Base-by-base conservation (phyloP, 2,888 invertebrate species). In the Plagodis pulveraria region DNA sequence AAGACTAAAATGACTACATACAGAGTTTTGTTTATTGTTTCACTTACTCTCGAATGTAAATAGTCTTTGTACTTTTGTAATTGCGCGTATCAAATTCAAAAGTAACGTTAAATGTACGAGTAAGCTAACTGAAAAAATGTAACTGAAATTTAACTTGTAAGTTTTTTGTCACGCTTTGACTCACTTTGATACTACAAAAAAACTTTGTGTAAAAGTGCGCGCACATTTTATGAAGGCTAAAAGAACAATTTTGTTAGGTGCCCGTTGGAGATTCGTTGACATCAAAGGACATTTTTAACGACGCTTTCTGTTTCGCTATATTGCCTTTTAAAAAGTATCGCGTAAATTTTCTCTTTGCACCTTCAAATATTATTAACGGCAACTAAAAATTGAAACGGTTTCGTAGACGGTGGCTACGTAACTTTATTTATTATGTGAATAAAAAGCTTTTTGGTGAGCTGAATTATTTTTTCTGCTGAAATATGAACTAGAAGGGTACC, bases 171-270 rank as follows among this genome's bases (percentile, higher is more conserved):
- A 82, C 80, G 81, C 82, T 81, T 82, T 83, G 78, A 77, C 76
- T 82, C 83, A 80, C 78, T 84, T 79, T 78, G 71, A 72, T 73
- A 72, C 74, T 74, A 73, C 34, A 81, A 87, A 87, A 38, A 85
- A 86, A 81, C 74, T 76, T 73, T 71, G 74, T 70, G 78, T 76
- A 77, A 86, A 82, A 86, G 84, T 81, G 80, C 81, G 80, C 75
- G 78, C 80, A 81, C 86, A 83, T 88, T 89, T 89, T 86, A 86
- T 84, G 86, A 83, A 88, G 76, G 81, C 83, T 84, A 86, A 89
- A 89, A 86, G 89, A 89, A 89, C 87, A 90, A 89, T 89, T 89
- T 86, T 81, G 89, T 89, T 90, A 89, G 87, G 87, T 84, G 83
- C 84, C 83, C 85, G 84, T 78, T 85, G 85, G 74, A 89, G 86